Evolutionary conservation across 2,888 invertebrate genomes (phyloP).

Genomic region (Pomacea canaliculata): DNA sequence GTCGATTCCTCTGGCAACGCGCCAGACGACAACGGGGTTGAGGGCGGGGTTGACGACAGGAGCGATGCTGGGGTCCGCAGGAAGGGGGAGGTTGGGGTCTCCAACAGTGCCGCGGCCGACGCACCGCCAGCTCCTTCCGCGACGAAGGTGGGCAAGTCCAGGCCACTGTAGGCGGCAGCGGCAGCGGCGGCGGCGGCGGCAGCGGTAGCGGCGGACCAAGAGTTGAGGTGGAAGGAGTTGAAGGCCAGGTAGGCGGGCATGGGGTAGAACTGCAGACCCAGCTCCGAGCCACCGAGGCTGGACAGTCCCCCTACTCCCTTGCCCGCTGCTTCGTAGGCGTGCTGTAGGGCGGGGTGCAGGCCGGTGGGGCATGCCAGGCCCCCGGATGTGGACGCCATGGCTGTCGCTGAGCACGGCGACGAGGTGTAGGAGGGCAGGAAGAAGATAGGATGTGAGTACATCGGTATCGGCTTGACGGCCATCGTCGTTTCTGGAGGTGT

Average conservation of each 20-base stretch:
- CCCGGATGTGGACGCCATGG: background rate
- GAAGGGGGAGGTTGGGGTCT: background rate
- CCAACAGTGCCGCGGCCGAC: background rate
- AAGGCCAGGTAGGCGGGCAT: background rate
- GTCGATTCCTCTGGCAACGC: background rate
- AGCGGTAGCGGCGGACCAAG: constrained; percentile 1
- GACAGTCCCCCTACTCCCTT: background rate
- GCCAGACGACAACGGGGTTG: background rate
- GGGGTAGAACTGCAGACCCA: background rate
- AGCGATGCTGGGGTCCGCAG: background rate
- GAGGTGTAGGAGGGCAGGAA: background rate
- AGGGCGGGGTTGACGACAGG: background rate
- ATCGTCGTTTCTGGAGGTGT: background rate
- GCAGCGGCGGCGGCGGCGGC: background rate
- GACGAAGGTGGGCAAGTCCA: background rate
- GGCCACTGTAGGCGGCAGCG: background rate
- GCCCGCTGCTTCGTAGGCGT: background rate
- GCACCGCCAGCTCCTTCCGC: background rate
- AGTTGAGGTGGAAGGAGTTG: background rate
- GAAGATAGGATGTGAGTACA: background rate
- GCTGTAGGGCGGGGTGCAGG: constrained; percentile 1
- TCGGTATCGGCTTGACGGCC: background rate
- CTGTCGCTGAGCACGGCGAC: too few species aligned
- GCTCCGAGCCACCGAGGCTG: background rate
- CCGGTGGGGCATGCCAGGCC: background rate